phyloP scores from a whole-genome alignment of 2,113 vertebrate genomes.

The Semnornis frantzii region DNA sequence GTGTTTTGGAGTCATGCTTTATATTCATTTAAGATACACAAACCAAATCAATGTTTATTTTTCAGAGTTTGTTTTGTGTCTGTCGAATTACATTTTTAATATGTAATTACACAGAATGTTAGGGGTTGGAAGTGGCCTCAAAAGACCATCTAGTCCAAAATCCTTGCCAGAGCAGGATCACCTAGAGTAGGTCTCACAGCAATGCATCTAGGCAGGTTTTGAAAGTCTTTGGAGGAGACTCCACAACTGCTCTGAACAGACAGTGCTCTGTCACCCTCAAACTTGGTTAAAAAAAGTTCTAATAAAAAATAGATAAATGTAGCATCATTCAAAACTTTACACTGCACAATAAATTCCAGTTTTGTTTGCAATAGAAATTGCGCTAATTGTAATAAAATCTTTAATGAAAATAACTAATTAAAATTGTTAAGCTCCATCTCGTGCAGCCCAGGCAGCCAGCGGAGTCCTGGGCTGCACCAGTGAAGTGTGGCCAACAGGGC shows the following conservation, averaged over 20 bases:
- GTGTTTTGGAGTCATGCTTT: neutral
- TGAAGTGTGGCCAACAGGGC: too few relatives aligned
- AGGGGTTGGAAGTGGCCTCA: too few relatives aligned
- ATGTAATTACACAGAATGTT: neutral
- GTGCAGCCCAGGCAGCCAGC: too few relatives aligned
- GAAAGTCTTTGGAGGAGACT: too few relatives aligned
- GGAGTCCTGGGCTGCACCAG: too few relatives aligned
- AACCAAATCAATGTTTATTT: slow-evolving; percentile 25
- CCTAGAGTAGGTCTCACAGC: too few relatives aligned
- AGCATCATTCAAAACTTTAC: slow-evolving; percentile 31
- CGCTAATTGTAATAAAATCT: neutral
- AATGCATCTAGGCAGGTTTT: too few relatives aligned
- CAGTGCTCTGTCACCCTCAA: too few relatives aligned
- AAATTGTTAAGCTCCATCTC: slow-evolving; percentile 6
- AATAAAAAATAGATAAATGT: slow-evolving; percentile 58
- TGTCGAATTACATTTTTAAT: slow-evolving; percentile 69
- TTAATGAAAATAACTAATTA: slow-evolving; percentile 12
- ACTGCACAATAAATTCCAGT: slow-evolving; percentile 12
- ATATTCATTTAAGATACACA: neutral
- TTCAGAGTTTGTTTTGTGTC: slow-evolving; percentile 39
- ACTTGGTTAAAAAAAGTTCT: slow-evolving; percentile 45
- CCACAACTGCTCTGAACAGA: too few relatives aligned
- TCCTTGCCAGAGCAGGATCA: too few relatives aligned
- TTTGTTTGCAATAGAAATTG: slow-evolving; percentile 20
- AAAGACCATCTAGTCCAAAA: too few relatives aligned